These are phyloP conservation scores for Cyclina sinensis DNA, from an alignment of 1,140 invertebrate genomes.

Conservation along the genomic window DNA sequence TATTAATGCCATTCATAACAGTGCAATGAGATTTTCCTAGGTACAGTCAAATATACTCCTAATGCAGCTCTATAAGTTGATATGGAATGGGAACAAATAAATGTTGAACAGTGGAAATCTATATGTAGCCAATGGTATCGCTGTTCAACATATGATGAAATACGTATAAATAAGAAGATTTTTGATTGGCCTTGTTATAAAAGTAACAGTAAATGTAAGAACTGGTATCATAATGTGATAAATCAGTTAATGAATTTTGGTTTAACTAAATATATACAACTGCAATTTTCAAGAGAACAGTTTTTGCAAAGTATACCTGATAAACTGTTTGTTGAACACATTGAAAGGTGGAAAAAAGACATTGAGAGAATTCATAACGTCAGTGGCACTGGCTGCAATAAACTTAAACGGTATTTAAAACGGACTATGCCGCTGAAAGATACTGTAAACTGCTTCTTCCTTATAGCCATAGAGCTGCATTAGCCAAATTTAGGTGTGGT, in stretches of 20 bases:
- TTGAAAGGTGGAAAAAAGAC: background rate
- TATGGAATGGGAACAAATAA: slow-evolving; percentile 38
- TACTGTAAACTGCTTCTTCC: background rate
- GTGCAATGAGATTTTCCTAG: slow-evolving; percentile 42
- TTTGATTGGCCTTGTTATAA: background rate
- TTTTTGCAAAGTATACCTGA: background rate
- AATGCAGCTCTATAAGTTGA: slow-evolving; percentile 21
- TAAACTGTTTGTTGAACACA: background rate
- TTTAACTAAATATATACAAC: background rate
- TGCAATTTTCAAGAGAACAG: background rate
- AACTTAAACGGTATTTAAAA: background rate
- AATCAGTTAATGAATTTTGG: background rate
- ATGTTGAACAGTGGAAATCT: background rate
- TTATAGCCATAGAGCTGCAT: background rate
- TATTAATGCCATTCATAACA: slow-evolving; percentile 43
- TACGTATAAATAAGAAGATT: background rate
- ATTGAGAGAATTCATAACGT: background rate
- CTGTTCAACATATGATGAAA: background rate
- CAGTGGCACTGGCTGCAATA: background rate
- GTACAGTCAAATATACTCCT: too few species aligned
- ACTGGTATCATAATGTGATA: background rate
- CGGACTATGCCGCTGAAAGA: background rate
- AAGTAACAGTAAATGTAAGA: background rate
- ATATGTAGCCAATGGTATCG: background rate
- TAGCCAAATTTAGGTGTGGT: too few species aligned